Conservation (phyloP, 2,888 invertebrate species). For the Cetonia aurata region DNA sequence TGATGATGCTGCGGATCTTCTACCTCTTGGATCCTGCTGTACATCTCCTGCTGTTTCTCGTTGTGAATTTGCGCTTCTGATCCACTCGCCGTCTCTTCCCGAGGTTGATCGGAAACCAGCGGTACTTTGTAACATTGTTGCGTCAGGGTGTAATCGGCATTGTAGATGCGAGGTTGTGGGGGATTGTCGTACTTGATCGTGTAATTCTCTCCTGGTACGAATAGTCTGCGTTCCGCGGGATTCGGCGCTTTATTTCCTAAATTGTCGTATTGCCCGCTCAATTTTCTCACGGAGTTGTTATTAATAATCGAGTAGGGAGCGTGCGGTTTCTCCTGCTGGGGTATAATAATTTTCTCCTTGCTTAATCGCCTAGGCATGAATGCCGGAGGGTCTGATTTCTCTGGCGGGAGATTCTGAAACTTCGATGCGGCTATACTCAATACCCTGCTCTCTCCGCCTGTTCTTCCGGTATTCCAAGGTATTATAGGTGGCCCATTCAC, state of each 20-base stretch:
- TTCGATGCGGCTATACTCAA: constrained; percentile 70
- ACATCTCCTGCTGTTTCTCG: constrained; percentile 37
- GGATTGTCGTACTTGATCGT: constrained; percentile 29
- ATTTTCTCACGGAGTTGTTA: constrained; percentile 60
- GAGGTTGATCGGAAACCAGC: neutral
- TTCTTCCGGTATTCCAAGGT: constrained; percentile 68
- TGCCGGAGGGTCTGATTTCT: neutral
- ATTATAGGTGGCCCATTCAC: constrained; percentile 53
- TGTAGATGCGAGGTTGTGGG: constrained; percentile 38
- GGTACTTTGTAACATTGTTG: constrained; percentile 30
- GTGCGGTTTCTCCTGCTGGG: constrained; percentile 55
- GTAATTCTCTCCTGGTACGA: constrained; percentile 42
- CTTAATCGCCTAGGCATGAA: constrained; percentile 28
- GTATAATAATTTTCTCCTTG: constrained; percentile 47
- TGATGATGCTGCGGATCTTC: constrained; percentile 48
- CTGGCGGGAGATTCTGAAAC: constrained; percentile 65
- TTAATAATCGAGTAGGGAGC: constrained; percentile 58
- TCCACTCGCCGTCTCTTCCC: constrained; percentile 31
- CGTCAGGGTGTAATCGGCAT: constrained; percentile 37
- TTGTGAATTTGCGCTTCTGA: constrained; percentile 21
- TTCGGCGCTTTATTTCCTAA: constrained; percentile 46
- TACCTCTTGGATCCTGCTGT: constrained; percentile 8
- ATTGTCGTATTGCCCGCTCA: constrained; percentile 63
- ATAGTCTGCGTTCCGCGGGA: neutral
- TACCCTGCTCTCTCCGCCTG: constrained; percentile 67